Evolutionary conservation across 2,888 invertebrate genomes (phyloP), one percentile per base, ranked within the genome.

Genomic region (Epistrophe grossulariae): DNA sequence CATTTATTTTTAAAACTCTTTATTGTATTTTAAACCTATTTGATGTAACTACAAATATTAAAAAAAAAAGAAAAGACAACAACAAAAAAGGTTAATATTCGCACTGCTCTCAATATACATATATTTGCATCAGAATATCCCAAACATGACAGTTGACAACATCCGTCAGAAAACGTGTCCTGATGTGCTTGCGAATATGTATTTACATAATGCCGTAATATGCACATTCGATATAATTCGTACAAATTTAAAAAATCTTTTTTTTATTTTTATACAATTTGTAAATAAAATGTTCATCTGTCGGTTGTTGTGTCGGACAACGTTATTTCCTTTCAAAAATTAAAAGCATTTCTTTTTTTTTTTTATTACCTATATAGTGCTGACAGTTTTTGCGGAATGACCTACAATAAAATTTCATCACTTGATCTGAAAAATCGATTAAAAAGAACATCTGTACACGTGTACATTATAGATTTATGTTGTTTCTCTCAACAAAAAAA

Each of bases 121-220:
- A 24, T 24, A 24, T 24, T 2, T 24, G 24, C 24, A 24, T 24
- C 24, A 24, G 24, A 1, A 24, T 24, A 57, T 62, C 50, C 62
- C 45, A 50, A 72, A 84, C 80, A 84, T 80, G 84, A 84, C 84
- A 84, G 80, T 76, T 84, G 84, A 84, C 84, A 84, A 84, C 80
- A 77, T 80, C 76, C 84, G 59, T 84, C 84, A 80, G 68, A 72
- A 55, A 45, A 40, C 50, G 68, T 48, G 60, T 38, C 19, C 38
- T 40, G n/a, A n/a, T n/a, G 24, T 24, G 60, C 59, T 40, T 17
- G 10, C 15, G 24, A 62, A 62, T 55, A 8, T 35, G 64, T 66
- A 3, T 8, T 7, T 1, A n/a, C 1, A n/a, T 8, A 7, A n/a
- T n/a, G n/a, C 2, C 24, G 8, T 48, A 76, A 72, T 76, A 45